Evolutionary conservation across 2,113 vertebrate genomes (phyloP).

Genomic region (Choloepus hoffmanni): DNA sequence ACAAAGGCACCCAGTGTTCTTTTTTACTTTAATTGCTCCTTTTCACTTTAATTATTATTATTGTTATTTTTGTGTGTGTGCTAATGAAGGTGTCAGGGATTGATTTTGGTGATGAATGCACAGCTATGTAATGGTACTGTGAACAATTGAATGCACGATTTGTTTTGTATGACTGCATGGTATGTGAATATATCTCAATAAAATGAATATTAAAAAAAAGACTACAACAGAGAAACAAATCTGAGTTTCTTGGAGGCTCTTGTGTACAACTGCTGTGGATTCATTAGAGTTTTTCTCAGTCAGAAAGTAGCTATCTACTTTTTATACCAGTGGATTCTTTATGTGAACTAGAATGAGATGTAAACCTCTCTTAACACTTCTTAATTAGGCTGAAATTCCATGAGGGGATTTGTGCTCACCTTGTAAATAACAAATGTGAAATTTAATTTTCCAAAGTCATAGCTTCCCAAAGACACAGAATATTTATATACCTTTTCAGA

Average conservation of each 20-base stretch:
- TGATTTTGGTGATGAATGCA: too few species aligned
- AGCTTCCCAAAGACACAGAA: background rate
- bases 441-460: conserved; percentile 66
- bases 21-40: too few species aligned
- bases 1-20: too few species aligned
- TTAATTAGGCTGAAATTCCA: conserved; percentile 65
- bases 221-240: background rate
- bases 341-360: conserved; percentile 21
- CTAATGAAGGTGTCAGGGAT: too few species aligned
- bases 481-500: conserved; percentile 4
- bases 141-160: too few species aligned
- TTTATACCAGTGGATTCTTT: background rate
- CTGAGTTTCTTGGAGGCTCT: conserved; percentile 26
- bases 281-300: background rate
- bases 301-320: background rate
- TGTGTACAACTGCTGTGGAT: background rate
- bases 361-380: conserved; percentile 58
- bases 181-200: too few species aligned
- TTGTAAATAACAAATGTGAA: conserved; percentile 58
- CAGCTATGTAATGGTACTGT: too few species aligned
- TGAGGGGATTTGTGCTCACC: conserved; percentile 30
- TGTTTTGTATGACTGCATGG: too few species aligned
- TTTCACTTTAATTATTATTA: too few species aligned
- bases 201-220: background rate
- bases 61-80: too few species aligned